A percentile compares a stretch with the other conserved stretches of the same genome.
Conservation (phyloP, 2,113 vertebrate species). For the Apus apus region DNA sequence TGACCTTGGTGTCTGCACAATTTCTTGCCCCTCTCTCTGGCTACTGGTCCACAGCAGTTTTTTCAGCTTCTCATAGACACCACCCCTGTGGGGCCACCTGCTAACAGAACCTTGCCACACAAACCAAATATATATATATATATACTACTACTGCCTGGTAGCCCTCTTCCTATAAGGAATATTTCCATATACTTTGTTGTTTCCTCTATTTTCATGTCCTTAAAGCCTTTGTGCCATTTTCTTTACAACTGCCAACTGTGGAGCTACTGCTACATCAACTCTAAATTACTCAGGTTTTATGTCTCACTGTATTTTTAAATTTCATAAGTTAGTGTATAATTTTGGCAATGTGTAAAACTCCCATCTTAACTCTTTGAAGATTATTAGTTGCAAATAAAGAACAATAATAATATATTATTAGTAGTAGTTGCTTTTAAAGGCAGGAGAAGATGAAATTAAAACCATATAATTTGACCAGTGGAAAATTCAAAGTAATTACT, state of each 20-base stretch:
- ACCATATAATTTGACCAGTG: background rate
- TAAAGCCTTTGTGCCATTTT: background rate
- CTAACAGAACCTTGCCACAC: too few relatives aligned
- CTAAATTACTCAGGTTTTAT: background rate
- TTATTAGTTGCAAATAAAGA: background rate
- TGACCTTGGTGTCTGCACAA: too few relatives aligned
- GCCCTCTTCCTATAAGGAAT: background rate
- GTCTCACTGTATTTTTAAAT: background rate
- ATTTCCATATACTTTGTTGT: background rate
- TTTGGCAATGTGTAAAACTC: background rate
- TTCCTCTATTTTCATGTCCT: background rate
- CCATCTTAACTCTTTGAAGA: background rate
- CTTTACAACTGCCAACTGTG: background rate
- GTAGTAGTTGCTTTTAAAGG: conserved; percentile 28
- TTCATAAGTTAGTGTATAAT: background rate
- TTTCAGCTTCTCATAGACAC: too few relatives aligned
- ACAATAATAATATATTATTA: too few relatives aligned
- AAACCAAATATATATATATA: background rate
- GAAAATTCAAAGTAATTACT: background rate
- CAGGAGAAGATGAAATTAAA: background rate
- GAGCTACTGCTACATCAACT: too few relatives aligned
- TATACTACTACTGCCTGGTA: background rate
- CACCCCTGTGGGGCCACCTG: too few relatives aligned
- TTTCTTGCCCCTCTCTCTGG: too few relatives aligned
- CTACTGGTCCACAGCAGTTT: too few relatives aligned